phyloP scores from a whole-genome alignment of 1,140 invertebrate species.

The Mamestra configurata region DNA sequence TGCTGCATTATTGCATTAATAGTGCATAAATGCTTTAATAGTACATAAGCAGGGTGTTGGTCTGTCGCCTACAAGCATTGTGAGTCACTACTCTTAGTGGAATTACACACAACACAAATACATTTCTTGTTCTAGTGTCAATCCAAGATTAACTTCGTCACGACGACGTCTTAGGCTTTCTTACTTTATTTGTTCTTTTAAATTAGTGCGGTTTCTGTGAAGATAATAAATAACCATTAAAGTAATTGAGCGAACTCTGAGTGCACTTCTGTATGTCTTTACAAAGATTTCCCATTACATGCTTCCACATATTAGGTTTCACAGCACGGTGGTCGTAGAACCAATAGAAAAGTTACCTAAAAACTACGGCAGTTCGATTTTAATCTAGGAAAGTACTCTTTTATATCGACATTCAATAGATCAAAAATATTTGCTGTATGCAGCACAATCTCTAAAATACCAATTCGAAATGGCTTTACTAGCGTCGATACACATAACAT shows the following conservation, averaged over 20 bases:
- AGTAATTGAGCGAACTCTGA: not conserved
- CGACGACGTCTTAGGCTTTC: conserved; percentile 3
- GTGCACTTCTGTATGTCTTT: not conserved
- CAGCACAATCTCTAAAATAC: conserved; percentile 28
- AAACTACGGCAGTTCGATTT: not conserved
- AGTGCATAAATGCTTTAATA: conserved; percentile 29
- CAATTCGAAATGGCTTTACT: conserved; percentile 29
- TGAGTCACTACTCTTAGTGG: conserved; percentile 28
- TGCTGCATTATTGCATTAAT: conserved; percentile 17
- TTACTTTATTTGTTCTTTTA: not conserved
- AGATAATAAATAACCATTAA: conserved; percentile 1
- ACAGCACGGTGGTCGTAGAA: not conserved
- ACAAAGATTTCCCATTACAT: not conserved
- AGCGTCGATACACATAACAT: conserved; percentile 39
- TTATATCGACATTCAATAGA: conserved; percentile 13
- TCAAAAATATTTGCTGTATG: not conserved
- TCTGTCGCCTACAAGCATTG: conserved; percentile 21
- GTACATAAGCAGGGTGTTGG: conserved; percentile 37
- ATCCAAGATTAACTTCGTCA: conserved; percentile 30
- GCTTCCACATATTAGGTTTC: not conserved
- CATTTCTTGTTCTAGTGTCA: conserved; percentile 19
- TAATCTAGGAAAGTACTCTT: conserved; percentile 31
- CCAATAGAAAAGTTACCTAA: not conserved
- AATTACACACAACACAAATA: conserved; percentile 21
- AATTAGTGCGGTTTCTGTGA: not conserved